Evolutionary conservation across 92 coral and sea anemone species (phyloP), one percentile per base, ranked within the genome.

Genomic region (Hydrozoanthus gracilis): DNA sequence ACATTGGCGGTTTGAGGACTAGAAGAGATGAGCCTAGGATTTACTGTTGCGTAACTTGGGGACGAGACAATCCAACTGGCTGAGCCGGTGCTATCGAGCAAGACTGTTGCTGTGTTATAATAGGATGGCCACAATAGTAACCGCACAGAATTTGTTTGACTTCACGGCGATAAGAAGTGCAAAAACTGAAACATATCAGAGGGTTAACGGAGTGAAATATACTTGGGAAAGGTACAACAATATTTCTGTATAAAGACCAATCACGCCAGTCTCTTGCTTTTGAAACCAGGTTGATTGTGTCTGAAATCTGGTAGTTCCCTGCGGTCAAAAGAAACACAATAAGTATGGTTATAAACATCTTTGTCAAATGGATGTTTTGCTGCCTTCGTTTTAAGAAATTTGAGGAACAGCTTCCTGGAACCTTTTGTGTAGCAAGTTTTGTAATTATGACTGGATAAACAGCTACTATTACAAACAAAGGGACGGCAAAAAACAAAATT

Each of bases 131-230:
- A 39, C 62, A 47, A 74, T 61, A 78, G 70, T 5, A 60, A 49
- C 73, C 14, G 73, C 71, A 15, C 15, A 79, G 46, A 3, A 79
- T 65, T 79, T 62, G 73, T 46, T 79, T 79, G 50, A 79, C 45
- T 61, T 55, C 84, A 44, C 45, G 56, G 17, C 84, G 84, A 62
- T 79, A 79, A 17, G 55, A 58, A 39, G 84, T 45, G 20, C 84
- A 61, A 49, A 79, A 79, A 7, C 9, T 4, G 18, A 79, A 79
- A 14, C 67, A 79, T 79, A 79, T 60, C 3, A n/a, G 8, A 79
- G 84, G 84, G 84, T 62, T 79, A 62, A 62, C 11, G 45, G 70
- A 55, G 17, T 79, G 84, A 62, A 79, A 79, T 44, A 79, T 47
- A 61, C 11, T n/a, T 9, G 84, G 84, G 6, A 79, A 79, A 7